Conservation (phyloP, 1,140 invertebrate genomes). For the Drosophila pachea region DNA sequence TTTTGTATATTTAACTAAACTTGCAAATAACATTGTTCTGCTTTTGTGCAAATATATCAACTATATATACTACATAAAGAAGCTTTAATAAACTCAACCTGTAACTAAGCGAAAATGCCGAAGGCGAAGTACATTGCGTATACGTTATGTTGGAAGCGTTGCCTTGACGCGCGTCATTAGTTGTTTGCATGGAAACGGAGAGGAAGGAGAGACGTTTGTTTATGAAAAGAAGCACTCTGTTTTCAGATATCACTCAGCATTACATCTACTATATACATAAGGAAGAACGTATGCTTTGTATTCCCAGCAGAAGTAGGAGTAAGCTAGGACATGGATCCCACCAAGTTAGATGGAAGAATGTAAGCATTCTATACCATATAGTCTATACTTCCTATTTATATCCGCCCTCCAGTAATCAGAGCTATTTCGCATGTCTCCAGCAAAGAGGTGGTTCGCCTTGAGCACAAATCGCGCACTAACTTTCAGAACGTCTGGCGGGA, state of each 20-base stretch:
- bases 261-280: too few relatives aligned
- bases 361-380: conserved; percentile 26
- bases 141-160: too few relatives aligned
- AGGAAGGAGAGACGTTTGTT: too few relatives aligned
- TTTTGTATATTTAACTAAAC: conserved; percentile 3
- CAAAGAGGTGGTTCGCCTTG: conserved; percentile 66
- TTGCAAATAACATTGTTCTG: conserved; percentile 11
- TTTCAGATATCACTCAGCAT: too few relatives aligned
- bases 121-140: neutral
- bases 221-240: too few relatives aligned
- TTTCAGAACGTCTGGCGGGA: conserved; percentile 63
- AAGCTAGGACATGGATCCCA: conserved; percentile 50
- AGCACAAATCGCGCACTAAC: conserved; percentile 60
- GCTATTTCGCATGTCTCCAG: conserved; percentile 25
- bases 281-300: too few relatives aligned
- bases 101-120: neutral
- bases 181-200: too few relatives aligned
- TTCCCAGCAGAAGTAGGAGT: neutral
- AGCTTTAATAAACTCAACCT: conserved; percentile 10
- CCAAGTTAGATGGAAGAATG: conserved; percentile 63
- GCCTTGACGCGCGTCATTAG: too few relatives aligned
- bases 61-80: conserved; percentile 3
- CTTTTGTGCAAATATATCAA: conserved; percentile 6
- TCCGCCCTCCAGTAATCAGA: neutral
- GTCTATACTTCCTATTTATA: neutral